These are phyloP conservation scores for Temnothorax rugatulus DNA, from an alignment of 2,888 invertebrate genomes.

Conservation along the genomic window DNA sequence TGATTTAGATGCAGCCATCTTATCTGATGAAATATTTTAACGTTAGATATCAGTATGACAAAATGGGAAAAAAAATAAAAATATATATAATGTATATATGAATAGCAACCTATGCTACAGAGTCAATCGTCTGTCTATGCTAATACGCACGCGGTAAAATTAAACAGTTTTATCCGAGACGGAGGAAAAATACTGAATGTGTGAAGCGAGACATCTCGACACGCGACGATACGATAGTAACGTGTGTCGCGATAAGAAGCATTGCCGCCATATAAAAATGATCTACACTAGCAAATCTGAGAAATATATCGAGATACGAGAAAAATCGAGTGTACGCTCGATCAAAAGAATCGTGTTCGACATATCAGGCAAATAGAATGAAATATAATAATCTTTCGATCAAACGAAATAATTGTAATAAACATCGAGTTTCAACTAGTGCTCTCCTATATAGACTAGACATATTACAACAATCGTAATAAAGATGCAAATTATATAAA, in stretches of 20 bases:
- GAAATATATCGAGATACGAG: constrained; percentile 21
- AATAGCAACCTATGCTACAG: constrained; percentile 18
- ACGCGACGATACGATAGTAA: constrained; percentile 17
- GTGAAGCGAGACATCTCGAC: background rate
- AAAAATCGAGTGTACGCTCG: constrained; percentile 14
- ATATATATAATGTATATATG: constrained; percentile 9
- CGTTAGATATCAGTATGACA: constrained; percentile 68
- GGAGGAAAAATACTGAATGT: constrained; percentile 21
- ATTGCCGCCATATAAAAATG: constrained; percentile 29
- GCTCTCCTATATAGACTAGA: constrained; percentile 38
- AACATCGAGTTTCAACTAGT: constrained; percentile 35
- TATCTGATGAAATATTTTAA: constrained; percentile 82
- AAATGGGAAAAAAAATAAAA: constrained; percentile 22
- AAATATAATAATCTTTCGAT: constrained; percentile 31
- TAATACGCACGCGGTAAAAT: background rate
- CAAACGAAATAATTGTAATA: constrained; percentile 38
- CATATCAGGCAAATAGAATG: constrained; percentile 46
- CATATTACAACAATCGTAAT: constrained; percentile 44
- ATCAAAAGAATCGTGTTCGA: constrained; percentile 16
- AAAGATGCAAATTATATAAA: constrained; percentile 55
- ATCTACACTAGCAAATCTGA: constrained; percentile 39
- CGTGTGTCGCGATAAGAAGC: constrained; percentile 36
- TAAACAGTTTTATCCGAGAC: constrained; percentile 15
- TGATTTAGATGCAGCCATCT: constrained; percentile 81
- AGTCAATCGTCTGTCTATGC: constrained; percentile 22